Evolutionary conservation across 2,888 invertebrate genomes (phyloP).

Genomic region (Melikaiella ostensackeni): DNA sequence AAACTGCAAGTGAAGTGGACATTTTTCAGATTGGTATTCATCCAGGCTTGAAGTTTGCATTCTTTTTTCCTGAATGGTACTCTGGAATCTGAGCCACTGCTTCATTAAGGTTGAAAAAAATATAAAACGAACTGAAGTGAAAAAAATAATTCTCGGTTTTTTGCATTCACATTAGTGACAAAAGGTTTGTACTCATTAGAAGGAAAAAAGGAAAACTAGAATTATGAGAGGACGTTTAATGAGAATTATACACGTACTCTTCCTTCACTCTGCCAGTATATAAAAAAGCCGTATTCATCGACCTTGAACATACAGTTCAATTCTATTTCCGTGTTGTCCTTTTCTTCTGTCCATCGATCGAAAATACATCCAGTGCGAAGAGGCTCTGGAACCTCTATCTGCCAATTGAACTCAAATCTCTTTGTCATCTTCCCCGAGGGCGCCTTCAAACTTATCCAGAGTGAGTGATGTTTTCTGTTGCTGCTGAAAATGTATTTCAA

Average conservation of each 20-base stretch:
- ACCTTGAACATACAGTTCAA: conserved; percentile 94
- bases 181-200: background rate
- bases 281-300: conserved; percentile 98
- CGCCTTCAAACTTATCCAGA: conserved; percentile 27
- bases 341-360: conserved; percentile 99
- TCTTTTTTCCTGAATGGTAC: background rate
- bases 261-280: conserved; percentile 98
- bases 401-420: conserved; percentile 99
- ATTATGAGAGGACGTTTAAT: background rate
- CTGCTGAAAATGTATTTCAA: conserved; percentile 8
- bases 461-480: conserved; percentile 33
- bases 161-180: conserved; percentile 12
- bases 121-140: background rate
- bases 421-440: conserved; percentile 90
- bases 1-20: no score
- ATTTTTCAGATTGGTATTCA: no score
- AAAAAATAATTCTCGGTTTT: background rate
- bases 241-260: conserved; percentile 81
- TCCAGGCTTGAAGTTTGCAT: background rate
- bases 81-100: background rate
- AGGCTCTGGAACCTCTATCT: conserved; percentile 93
- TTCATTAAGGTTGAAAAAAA: background rate
- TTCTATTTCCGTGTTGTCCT: conserved; percentile 93
- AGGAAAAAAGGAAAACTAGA: background rate
- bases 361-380: conserved; percentile 91